phyloP scores from a whole-genome alignment of 53 echinoderm and acorn worm species.

The Arbacia lixula region DNA sequence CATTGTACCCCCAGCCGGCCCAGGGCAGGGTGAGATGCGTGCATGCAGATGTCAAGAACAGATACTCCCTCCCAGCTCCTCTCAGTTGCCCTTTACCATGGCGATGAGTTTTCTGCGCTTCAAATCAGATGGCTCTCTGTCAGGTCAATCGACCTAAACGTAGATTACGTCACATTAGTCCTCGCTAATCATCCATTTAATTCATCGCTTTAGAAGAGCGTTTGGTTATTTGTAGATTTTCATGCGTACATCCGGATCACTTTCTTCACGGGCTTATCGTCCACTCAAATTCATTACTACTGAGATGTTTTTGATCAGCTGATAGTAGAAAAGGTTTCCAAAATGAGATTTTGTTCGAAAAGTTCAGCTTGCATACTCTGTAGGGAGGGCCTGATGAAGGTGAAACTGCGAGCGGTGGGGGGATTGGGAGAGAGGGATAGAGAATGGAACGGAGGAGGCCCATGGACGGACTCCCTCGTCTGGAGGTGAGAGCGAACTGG shows the following conservation, averaged over 20 bases:
- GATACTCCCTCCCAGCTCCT: not conserved
- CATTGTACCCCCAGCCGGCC: too few species aligned
- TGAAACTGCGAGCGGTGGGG: too few species aligned
- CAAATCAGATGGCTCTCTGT: constrained; percentile 2
- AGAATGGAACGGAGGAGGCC: not conserved
- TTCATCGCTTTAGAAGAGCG: too few species aligned
- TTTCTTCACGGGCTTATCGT: not conserved
- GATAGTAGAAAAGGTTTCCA: too few species aligned
- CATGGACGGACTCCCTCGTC: not conserved
- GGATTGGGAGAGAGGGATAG: not conserved
- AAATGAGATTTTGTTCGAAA: too few species aligned
- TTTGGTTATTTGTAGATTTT: too few species aligned
- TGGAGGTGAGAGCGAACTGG: not conserved
- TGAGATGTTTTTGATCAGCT: constrained; percentile 31
- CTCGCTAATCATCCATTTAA: constrained; percentile 5
- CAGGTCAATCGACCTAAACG: not conserved
- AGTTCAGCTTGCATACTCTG: too few species aligned
- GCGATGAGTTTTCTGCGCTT: not conserved
- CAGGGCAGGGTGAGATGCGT: too few species aligned
- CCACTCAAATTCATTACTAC: not conserved
- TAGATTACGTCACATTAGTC: not conserved
- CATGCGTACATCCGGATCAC: too few species aligned
- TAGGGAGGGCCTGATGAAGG: too few species aligned
- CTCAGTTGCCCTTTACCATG: not conserved
- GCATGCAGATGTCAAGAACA: constrained; percentile 14